phyloP scores from a whole-genome alignment of 2,113 vertebrate species.

The Platysternon megacephalum region DNA sequence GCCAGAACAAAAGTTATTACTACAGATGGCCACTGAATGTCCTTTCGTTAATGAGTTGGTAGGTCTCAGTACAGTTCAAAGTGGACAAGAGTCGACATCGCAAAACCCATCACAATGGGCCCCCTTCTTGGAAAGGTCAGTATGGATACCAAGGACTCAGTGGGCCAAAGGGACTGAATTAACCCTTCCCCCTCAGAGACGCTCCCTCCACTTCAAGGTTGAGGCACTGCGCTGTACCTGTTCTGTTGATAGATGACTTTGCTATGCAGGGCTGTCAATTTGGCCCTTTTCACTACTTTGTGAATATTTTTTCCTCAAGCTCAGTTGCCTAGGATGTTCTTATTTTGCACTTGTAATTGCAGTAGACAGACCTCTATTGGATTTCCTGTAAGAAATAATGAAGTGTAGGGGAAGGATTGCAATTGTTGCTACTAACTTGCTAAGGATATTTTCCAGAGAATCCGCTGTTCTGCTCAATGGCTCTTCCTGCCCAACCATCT shows the following conservation, averaged over 20 bases:
- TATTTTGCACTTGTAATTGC: not conserved
- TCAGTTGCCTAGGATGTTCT: not conserved
- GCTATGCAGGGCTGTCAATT: no score
- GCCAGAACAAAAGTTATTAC: not conserved
- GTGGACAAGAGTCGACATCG: accelerated
- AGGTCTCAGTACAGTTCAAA: not conserved
- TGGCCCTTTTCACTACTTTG: not conserved
- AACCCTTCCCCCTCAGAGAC: not conserved
- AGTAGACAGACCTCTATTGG: not conserved
- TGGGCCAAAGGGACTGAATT: not conserved
- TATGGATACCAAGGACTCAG: not conserved
- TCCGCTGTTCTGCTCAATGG: conserved; percentile 82
- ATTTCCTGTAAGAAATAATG: not conserved
- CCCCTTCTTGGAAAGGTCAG: not conserved
- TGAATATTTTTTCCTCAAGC: not conserved
- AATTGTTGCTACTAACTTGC: conserved; percentile 87
- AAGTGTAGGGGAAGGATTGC: not conserved
- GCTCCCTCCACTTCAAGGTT: not conserved
- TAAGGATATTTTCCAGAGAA: conserved; percentile 94
- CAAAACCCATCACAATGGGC: accelerated
- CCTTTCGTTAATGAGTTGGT: not conserved
- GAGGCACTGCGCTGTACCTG: not conserved
- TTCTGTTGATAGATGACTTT: not conserved
- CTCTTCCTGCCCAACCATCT: conserved; percentile 88
- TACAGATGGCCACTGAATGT: not conserved